Base-by-base conservation (phyloP, 2,113 vertebrate species). In the Rhipidura dahli region DNA sequence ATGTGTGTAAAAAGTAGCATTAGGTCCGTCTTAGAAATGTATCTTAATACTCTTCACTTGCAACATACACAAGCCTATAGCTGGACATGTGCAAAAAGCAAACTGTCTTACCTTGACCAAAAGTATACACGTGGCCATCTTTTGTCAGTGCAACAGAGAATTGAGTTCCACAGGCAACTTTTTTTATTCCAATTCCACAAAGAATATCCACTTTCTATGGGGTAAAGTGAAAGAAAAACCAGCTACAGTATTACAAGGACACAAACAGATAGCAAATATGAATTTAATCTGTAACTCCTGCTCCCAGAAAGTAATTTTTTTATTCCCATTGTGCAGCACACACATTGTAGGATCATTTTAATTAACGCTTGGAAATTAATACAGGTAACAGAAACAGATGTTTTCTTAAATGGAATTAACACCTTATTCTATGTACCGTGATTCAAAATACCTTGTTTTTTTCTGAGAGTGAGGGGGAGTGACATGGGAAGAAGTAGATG, bases 161-260 rank as follows among this genome's bases (percentile, higher is more conserved):
- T 23, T 99, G 98, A 54, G 98, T 99, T 94, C 98, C 98, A 97
- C 98, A 99, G 47, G 98, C 98, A 73, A 98, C 98, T 63, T 98
- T 99, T 93, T 98, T 99, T 4, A 98, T 98, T 96, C 98, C 98
- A 94, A 98, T 98, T 91, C 98, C 98, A 96, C 98, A 99, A 54
- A 99, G 98, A 83, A 98, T 97, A 96, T 99, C 98, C 61, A 99
- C 98, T 98, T 99, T 99, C 98, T 99, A 90, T 57, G 35, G 37
- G 53, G 73, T 73, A 66, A 90, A 96, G 27, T 4, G 35, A 93
- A 83, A 93, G 33, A 28, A 88, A 54, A 78, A 80, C 27, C 11
- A 86, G n/a, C 14, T 49, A 35, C 15, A 19, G 33, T 15, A 70
- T 76, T 68, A 81, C 4, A 9, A 61, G 31, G 19, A 49, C 15